Base-by-base conservation (phyloP, 2,888 invertebrate genomes). In the Elysia crispata region DNA sequence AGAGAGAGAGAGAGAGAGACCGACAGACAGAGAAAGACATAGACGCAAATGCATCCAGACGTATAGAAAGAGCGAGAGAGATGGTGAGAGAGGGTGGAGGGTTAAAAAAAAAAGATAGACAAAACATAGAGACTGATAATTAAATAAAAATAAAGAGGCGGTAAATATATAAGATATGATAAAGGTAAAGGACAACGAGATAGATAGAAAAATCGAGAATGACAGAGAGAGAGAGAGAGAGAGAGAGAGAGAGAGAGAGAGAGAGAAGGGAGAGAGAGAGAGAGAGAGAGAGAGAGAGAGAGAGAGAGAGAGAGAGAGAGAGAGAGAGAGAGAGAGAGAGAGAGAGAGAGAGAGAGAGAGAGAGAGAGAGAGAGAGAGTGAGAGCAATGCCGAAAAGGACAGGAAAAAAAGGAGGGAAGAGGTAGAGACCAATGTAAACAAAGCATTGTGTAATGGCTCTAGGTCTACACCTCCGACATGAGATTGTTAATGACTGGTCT, bases 221-320 rank as follows among this genome's bases (percentile, higher is more conserved):
- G 67, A 67, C 13, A 28, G 20, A 67, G 67, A 15, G 67, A 23
- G 30, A 67, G 67, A 67, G 67, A 6, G 67, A 67, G 11, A 30
- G 67, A 67, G 67, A 67, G 67, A 67, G 67, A 23, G 6, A 67
- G 67, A 67, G 30, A 67, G 25, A 28, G 67, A 67, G 25, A 23
- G 30, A 30, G 30, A 67, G 67, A 28, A 6, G 23, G 67, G 67
- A 67, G 3, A 30, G 67, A 67, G 67, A 50, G 57, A 50, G 23
- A 25, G 23, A 54, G 57, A 23, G 33, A 33, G 11, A 49, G 54
- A 20, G 18, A 30, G 25, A 28, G 73, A 50, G 1, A 25, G 28
- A 50, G 73, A 23, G 5, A 50, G 25, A 54, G 50, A 25, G 50
- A 54, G 6, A 67, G 67, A 67, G 25, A 13, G 25, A 13, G 1